Conservation (phyloP, 2,888 invertebrate species). For the Mythimna albipuncta region DNA sequence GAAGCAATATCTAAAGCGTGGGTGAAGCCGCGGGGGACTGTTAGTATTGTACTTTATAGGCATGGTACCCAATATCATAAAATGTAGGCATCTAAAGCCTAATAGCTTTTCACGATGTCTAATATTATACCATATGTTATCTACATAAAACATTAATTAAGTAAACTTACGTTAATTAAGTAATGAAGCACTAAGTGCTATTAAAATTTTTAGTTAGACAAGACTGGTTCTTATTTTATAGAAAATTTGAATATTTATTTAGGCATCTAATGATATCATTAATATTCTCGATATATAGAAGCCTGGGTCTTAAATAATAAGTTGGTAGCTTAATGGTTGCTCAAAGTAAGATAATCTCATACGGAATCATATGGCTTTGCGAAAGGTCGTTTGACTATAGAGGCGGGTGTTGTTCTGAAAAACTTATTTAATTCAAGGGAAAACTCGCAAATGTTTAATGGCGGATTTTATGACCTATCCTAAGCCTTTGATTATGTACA, state of each 20-base stretch:
- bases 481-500: too few species aligned
- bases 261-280: not conserved
- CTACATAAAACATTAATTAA: not conserved
- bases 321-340: not conserved
- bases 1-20: too few species aligned
- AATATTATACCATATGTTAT: conserved; percentile 3
- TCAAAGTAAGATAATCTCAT: not conserved
- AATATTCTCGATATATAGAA: not conserved
- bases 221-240: not conserved
- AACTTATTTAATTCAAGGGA: too few species aligned
- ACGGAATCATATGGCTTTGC: too few species aligned
- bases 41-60: not conserved
- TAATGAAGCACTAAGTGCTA: not conserved
- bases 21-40: not conserved
- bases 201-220: conserved; percentile 10
- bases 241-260: conserved; percentile 12
- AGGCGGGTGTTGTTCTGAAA: too few species aligned
- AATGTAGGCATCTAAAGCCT: not conserved
- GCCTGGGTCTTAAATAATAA: not conserved
- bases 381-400: too few species aligned
- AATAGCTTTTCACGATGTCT: not conserved
- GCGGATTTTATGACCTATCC: too few species aligned
- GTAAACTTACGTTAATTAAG: too few species aligned
- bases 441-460: too few species aligned
- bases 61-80: not conserved